Conservation (phyloP, 2,797 vertebrate species). For the Myotis myotis region DNA sequence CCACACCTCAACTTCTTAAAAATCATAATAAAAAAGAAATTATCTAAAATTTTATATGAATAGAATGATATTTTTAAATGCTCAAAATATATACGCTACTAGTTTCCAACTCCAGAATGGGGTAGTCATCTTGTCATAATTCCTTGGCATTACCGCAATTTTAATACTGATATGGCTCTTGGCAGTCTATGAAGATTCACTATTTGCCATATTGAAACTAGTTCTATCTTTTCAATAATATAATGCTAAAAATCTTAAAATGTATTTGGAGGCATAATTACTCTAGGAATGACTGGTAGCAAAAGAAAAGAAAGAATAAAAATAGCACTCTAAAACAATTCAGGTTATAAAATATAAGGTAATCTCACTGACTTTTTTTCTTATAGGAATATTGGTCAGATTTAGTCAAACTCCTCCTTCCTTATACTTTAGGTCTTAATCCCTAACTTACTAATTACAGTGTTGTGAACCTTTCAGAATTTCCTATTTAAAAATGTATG, state of each 20-base stretch:
- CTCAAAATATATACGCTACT: background rate
- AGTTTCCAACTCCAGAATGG: slow-evolving; percentile 20
- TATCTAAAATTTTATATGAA: background rate
- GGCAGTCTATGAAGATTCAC: background rate
- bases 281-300: background rate
- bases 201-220: background rate
- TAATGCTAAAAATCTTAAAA: slow-evolving; percentile 33
- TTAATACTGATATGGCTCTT: background rate
- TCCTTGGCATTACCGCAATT: background rate
- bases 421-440: background rate
- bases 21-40: background rate
- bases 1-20: slow-evolving; percentile 31
- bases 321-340: slow-evolving; percentile 17
- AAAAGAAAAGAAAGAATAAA: background rate
- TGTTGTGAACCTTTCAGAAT: background rate
- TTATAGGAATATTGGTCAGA: background rate
- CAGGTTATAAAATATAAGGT: background rate
- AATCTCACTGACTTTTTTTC: background rate
- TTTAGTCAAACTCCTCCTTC: background rate
- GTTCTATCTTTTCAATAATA: slow-evolving; percentile 14
- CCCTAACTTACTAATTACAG: background rate
- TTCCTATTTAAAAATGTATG: background rate
- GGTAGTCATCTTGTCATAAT: background rate
- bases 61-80: slow-evolving; percentile 9
- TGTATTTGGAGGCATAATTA: background rate